A percentile compares a stretch with the other conserved stretches of the same genome.
Evolutionary conservation across 2,888 invertebrate species (phyloP).

Genomic region (Escarpia spicata): DNA sequence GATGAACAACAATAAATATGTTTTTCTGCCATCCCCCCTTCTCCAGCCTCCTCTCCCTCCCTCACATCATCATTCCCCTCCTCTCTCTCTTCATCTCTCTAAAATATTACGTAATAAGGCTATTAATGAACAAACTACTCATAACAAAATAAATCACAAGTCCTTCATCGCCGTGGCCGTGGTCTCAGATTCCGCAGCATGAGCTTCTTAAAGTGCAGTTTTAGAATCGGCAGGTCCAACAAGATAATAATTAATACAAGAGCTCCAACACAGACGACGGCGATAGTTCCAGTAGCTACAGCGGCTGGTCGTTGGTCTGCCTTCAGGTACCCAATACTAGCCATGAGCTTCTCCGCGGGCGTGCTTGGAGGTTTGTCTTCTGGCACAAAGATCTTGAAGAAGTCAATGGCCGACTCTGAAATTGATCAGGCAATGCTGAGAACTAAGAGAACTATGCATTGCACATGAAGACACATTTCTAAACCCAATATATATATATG

Average conservation of each 20-base stretch:
- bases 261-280: not conserved
- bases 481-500: too few relatives aligned
- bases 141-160: too few relatives aligned
- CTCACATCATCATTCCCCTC: too few relatives aligned
- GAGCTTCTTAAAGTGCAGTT: not conserved
- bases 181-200: not conserved
- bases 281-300: not conserved
- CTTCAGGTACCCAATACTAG: not conserved
- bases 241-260: not conserved
- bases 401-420: not conserved
- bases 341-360: not conserved
- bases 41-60: too few relatives aligned
- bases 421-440: not conserved
- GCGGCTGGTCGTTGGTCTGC: not conserved
- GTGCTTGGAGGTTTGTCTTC: not conserved
- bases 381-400: slow-evolving; percentile 6
- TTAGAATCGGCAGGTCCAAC: not conserved
- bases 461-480: not conserved
- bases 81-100: too few relatives aligned
- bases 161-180: not conserved
- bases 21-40: too few relatives aligned
- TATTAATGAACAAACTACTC: too few relatives aligned
- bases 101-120: too few relatives aligned
- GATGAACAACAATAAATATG: too few relatives aligned
- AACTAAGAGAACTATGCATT: not conserved